Evolutionary conservation across 2,113 vertebrate genomes (phyloP), one percentile per base, ranked within the genome.

Genomic region (Oreotrochilus melanogaster): DNA sequence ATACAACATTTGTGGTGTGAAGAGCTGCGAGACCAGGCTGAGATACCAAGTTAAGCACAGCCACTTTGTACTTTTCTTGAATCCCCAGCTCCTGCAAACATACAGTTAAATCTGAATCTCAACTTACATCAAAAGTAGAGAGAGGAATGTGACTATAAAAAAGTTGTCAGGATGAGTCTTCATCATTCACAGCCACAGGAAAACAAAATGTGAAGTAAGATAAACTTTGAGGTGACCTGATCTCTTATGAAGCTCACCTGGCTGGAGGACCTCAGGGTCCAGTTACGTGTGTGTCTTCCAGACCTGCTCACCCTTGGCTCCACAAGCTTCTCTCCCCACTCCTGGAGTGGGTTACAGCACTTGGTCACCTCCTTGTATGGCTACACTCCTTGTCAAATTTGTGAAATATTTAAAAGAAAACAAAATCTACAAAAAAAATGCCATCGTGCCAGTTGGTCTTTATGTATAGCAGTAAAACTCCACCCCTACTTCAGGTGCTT

Each of bases 261-360:
- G 3, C 23, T 45, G 31, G 1, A 3, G 2, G 7, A 10, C 3
- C 5, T 73, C 0, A 1, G 47, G 25, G 4, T 82, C 47, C 12
- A 74, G 18, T 57, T 85, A 25, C 15, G 47, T 6, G 10, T 47
- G 3, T 15, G 4, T 92, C 13, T 71, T 85, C 47, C 47, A 66
- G 64, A n/a, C 48, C 23, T 21, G 14, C 23, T 87, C n/a, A n/a
- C 4, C 16, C 23, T 57, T 57, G 25, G 15, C 60, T 73, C 17
- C 9, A 39, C 7, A 3, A 16, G 2, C 18, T 65, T 31, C 31
- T 80, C 19, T 80, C 25, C 47, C 7, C 9, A 21, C 0, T 76
- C 28, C 27, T 1, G 4, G 9, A 39, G 7, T 24, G 7, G 1
- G 0, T 66, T 81, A 53, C 1, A 1, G 24, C 14, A 47, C n/a